phyloP scores from a whole-genome alignment of 2,888 invertebrate genomes.

The Volucella zonaria region DNA sequence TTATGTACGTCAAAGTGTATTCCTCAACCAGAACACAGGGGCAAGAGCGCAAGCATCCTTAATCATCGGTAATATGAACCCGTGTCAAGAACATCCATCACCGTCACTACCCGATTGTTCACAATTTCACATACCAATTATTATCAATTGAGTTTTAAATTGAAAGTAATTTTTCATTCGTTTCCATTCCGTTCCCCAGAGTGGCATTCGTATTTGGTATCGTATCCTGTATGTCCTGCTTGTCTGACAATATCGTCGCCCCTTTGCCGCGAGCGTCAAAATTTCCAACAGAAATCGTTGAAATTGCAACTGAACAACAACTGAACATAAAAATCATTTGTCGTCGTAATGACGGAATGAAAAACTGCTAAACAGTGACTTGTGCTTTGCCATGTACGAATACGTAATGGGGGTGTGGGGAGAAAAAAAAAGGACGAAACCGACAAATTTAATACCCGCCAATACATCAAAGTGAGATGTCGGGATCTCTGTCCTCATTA shows the following conservation, averaged over 20 bases:
- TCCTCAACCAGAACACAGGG: constrained; percentile 31
- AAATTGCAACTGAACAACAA: constrained; percentile 64
- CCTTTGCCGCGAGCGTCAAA: constrained; percentile 8
- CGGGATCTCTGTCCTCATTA: constrained; percentile 44
- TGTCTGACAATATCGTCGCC: constrained; percentile 39
- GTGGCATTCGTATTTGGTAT: background rate
- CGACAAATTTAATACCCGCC: constrained; percentile 61
- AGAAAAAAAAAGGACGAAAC: constrained; percentile 46
- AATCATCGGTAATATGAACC: constrained; percentile 73
- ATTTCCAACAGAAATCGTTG: constrained; percentile 47
- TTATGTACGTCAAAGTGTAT: background rate
- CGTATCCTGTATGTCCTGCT: constrained; percentile 25
- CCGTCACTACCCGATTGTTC: constrained; percentile 72
- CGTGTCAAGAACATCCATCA: constrained; percentile 81
- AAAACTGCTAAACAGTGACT: constrained; percentile 69
- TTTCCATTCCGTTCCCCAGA: constrained; percentile 61
- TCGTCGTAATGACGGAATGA: constrained; percentile 71
- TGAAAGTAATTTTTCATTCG: constrained; percentile 75
- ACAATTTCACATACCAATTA: constrained; percentile 74
- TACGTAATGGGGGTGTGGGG: background rate
- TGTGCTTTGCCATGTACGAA: constrained; percentile 29
- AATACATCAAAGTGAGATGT: constrained; percentile 70
- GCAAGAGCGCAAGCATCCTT: constrained; percentile 60
- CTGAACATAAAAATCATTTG: constrained; percentile 65
- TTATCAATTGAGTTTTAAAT: constrained; percentile 76